phyloP scores from a whole-genome alignment of 2,888 invertebrate species.

The Leptopilina syphax region DNA sequence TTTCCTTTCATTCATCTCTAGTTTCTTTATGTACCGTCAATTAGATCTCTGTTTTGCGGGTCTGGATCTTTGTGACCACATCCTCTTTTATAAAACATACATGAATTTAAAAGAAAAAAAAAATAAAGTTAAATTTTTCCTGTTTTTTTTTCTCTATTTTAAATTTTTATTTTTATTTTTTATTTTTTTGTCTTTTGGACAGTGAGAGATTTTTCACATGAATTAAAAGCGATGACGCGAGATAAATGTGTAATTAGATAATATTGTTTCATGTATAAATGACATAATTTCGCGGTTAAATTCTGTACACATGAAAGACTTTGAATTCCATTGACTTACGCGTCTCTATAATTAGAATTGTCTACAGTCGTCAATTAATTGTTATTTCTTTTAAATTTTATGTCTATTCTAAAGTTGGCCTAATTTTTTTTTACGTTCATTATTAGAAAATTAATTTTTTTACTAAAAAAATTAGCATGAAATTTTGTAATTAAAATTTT shows the following conservation, averaged over 20 bases:
- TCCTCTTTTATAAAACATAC: slow-evolving; percentile 48
- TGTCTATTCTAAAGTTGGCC: background rate
- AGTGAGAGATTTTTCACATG: background rate
- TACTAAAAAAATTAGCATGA: too few relatives aligned
- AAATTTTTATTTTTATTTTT: background rate
- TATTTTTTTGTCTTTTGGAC: background rate
- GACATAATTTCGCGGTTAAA: slow-evolving; percentile 61
- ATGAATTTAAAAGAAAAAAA: slow-evolving; percentile 25
- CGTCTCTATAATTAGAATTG: slow-evolving; percentile 40
- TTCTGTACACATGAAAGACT: slow-evolving; percentile 7
- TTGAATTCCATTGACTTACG: slow-evolving; percentile 31
- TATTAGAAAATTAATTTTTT: too few relatives aligned
- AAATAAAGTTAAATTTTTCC: too few relatives aligned
- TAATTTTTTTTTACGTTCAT: too few relatives aligned
- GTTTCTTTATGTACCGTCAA: slow-evolving; percentile 20
- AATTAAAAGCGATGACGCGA: slow-evolving; percentile 17
- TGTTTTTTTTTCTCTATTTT: background rate
- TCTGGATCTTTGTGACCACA: slow-evolving; percentile 6
- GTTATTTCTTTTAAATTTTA: slow-evolving; percentile 13
- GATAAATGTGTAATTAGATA: slow-evolving; percentile 19
- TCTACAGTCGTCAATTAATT: slow-evolving; percentile 29
- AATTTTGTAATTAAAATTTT: too few relatives aligned
- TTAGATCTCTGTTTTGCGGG: slow-evolving; percentile 28
- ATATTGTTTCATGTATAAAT: slow-evolving; percentile 32
- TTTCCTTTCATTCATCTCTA: slow-evolving; percentile 5